Base-by-base conservation (phyloP, 2,888 invertebrate species). In the Eretmocerus hayati region DNA sequence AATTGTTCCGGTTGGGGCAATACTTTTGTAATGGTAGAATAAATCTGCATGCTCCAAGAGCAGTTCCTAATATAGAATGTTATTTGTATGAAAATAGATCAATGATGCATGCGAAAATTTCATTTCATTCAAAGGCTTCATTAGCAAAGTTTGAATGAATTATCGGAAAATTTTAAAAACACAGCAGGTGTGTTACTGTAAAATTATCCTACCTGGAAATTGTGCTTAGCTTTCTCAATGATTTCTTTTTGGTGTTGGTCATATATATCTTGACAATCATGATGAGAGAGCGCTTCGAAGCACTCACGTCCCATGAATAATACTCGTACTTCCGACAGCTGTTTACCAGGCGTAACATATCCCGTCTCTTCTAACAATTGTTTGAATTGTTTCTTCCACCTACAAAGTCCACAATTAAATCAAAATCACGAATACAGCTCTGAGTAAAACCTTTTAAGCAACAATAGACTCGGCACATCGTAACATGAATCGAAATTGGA, bases 271-370 rank as follows among this genome's bases (percentile, higher is more conserved):
- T 90, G 87, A 63, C 90, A 88, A 67, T 95, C 94, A 48, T 85
- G 84, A 62, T 92, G 92, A 0, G 89, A 83, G 43, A 96, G 76
- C 11, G 90, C 88, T 72, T 93, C 93, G 71, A 90, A 95, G 66
- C 93, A 93, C 71, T 94, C 93, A 33, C 93, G 80, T 0, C 94
- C 95, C 86, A 93, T 88, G 66, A 96, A 87, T 49, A 93, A 76
- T 3, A 94, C 90, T 43, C 89, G 77, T 31, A 93, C 91, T 72
- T 95, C 95, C 0, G 87, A 84, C 56, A 95, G 74, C 61, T 87
- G 85, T 73, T 94, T 93, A n/a, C 95, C 95, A 2, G 94, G 92
- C 0, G 92, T 93, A 23, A 95, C 92, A 72, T 94, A 93, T 2
- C 90, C 89, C 1, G 93, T 93, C 71, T 93, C 93, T 71, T 92